Percentiles rank a stretch among this genome's conserved stretches.
Evolutionary conservation across 2,797 vertebrate species (phyloP).

Genomic region (Lagorchestes hirsutus): DNA sequence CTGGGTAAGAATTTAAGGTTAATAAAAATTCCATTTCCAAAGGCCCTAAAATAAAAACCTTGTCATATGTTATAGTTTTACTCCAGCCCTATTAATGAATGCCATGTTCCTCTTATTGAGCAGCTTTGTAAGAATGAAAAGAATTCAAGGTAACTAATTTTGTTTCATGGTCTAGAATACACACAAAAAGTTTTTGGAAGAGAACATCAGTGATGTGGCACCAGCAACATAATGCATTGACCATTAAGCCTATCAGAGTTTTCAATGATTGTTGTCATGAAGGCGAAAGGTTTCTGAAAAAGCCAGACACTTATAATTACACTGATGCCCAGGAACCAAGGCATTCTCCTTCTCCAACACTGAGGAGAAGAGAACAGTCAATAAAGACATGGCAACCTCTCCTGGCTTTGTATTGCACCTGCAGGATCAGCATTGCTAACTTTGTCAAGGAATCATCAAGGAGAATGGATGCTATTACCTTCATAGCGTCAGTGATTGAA

Average conservation of each 20-base stretch:
- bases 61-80: conserved; percentile 36
- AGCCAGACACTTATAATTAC: conserved; percentile 9
- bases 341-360: background rate
- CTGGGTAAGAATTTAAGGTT: conserved; percentile 37
- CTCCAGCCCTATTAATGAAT: conserved; percentile 37
- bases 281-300: background rate
- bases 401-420: background rate
- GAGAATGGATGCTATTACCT: background rate
- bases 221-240: background rate
- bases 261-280: background rate
- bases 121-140: conserved; percentile 44
- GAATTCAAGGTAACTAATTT: background rate
- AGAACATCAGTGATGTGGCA: background rate
- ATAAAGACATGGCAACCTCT: background rate
- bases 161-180: background rate
- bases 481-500: background rate
- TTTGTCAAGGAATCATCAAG: background rate
- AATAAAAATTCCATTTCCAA: conserved; percentile 49
- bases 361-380: background rate
- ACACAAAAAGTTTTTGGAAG: background rate
- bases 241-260: background rate
- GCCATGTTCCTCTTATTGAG: conserved; percentile 46
- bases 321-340: background rate
- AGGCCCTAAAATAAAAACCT: conserved; percentile 41
- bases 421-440: background rate